phyloP scores from a whole-genome alignment of 2,797 vertebrate species.

The Thripadectes ignobilis region DNA sequence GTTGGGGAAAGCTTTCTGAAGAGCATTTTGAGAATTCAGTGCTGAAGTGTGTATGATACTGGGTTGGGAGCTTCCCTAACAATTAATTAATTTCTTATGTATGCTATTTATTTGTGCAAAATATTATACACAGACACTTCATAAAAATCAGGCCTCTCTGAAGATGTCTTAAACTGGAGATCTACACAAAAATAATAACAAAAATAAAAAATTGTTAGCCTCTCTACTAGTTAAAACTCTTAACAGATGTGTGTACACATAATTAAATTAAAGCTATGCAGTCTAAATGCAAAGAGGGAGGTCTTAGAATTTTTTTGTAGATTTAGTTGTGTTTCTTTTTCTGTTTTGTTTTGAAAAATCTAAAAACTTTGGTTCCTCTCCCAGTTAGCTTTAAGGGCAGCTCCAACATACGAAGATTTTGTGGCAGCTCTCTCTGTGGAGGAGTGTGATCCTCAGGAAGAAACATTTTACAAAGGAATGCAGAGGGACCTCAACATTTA shows the following conservation, averaged over 20 bases:
- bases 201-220: background rate
- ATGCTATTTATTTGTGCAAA: background rate
- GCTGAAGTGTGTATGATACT: background rate
- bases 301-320: background rate
- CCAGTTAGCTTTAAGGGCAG: constrained; percentile 94
- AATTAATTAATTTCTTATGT: background rate
- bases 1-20: background rate
- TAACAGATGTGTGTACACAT: accelerated
- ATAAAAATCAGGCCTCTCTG: background rate
- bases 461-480: constrained; percentile 84
- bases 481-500: constrained; percentile 90
- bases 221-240: background rate
- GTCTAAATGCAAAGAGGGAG: background rate
- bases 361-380: constrained; percentile 42
- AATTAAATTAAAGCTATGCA: background rate
- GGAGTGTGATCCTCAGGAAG: constrained; percentile 86
- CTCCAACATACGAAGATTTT: constrained; percentile 90
- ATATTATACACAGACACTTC: background rate
- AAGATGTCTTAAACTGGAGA: background rate
- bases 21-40: background rate
- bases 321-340: background rate
- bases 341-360: background rate
- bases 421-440: constrained; percentile 87
- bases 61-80: background rate
- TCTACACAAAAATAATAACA: background rate